phyloP scores from a whole-genome alignment of 1,140 invertebrate genomes.

The Tyrophagus putrescentiae region DNA sequence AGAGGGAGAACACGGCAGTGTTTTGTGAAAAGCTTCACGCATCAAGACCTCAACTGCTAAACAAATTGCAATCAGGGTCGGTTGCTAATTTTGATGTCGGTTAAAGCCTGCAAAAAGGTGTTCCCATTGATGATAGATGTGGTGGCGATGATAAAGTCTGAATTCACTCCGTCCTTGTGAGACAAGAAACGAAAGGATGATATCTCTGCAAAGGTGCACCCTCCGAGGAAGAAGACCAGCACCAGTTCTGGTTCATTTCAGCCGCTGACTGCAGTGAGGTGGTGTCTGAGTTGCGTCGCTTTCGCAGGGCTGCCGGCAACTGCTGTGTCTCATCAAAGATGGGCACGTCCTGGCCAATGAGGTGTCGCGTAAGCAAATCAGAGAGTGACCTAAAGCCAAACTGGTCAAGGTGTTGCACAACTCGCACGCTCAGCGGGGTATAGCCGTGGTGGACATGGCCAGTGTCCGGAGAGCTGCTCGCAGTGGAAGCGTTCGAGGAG shows the following conservation, averaged over 20 bases:
- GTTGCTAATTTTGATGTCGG: slow-evolving; percentile 36
- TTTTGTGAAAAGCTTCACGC: too few relatives aligned
- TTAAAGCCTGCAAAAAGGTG: slow-evolving; percentile 59
- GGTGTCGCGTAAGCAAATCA: slow-evolving; percentile 46
- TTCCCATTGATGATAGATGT: slow-evolving; percentile 84
- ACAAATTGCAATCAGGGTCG: neutral
- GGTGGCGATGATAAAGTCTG: slow-evolving; percentile 79
- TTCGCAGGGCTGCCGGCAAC: slow-evolving; percentile 34
- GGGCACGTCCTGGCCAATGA: slow-evolving; percentile 36
- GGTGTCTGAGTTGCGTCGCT: slow-evolving; percentile 20
- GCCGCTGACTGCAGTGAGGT: slow-evolving; percentile 16
- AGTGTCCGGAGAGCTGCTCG: slow-evolving; percentile 60
- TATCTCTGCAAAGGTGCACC: slow-evolving; percentile 87
- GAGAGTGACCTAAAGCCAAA: slow-evolving; percentile 61
- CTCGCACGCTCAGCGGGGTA: slow-evolving; percentile 74
- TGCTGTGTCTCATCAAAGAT: slow-evolving; percentile 41
- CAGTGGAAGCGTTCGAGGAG: neutral
- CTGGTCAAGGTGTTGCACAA: slow-evolving; percentile 67
- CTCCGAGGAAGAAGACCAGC: slow-evolving; percentile 88
- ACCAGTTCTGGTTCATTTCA: slow-evolving; percentile 45
- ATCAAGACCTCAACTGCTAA: too few relatives aligned
- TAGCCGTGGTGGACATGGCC: slow-evolving; percentile 83
- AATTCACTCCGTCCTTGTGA: slow-evolving; percentile 77
- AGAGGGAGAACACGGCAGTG: too few relatives aligned
- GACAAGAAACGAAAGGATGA: slow-evolving; percentile 78